phyloP scores from a whole-genome alignment of 2,888 invertebrate species.

The Diadegma fenestrale region DNA sequence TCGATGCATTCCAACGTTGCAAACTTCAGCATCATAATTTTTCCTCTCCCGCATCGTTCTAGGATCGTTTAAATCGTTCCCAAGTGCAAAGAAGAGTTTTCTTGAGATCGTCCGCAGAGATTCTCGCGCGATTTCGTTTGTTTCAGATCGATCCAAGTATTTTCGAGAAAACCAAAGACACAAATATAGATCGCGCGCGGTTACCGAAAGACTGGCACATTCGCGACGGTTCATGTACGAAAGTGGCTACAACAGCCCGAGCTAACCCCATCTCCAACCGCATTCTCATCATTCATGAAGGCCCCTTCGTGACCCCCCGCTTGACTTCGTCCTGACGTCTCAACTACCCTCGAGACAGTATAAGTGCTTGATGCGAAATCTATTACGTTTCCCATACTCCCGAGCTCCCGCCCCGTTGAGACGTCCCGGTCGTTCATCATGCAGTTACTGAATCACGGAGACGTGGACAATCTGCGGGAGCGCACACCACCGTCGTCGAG shows the following conservation, averaged over 20 bases:
- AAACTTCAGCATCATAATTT: too few species aligned
- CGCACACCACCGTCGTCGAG: conserved; percentile 7
- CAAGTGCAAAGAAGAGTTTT: not conserved
- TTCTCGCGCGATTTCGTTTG: not conserved
- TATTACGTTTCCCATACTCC: conserved; percentile 67
- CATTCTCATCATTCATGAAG: conserved; percentile 22
- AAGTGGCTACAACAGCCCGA: conserved; percentile 14
- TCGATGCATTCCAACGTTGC: too few species aligned
- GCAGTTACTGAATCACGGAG: conserved; percentile 66
- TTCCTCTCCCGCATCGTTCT: not conserved
- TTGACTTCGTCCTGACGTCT: conserved; percentile 17
- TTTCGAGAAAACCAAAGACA: not conserved
- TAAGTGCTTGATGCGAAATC: conserved; percentile 72
- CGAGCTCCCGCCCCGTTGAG: conserved; percentile 35
- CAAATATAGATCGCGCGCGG: not conserved
- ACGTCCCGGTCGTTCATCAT: conserved; percentile 71
- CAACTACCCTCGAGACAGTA: conserved; percentile 59
- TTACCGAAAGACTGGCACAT: not conserved
- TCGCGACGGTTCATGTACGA: conserved; percentile 6
- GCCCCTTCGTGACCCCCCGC: conserved; percentile 24
- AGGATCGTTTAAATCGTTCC: not conserved
- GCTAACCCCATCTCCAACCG: conserved; percentile 11
- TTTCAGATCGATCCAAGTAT: not conserved
- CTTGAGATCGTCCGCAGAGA: not conserved
- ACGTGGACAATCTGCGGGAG: conserved; percentile 22